Conservation (phyloP, 2,888 invertebrate genomes). For the Acheta domesticus region DNA sequence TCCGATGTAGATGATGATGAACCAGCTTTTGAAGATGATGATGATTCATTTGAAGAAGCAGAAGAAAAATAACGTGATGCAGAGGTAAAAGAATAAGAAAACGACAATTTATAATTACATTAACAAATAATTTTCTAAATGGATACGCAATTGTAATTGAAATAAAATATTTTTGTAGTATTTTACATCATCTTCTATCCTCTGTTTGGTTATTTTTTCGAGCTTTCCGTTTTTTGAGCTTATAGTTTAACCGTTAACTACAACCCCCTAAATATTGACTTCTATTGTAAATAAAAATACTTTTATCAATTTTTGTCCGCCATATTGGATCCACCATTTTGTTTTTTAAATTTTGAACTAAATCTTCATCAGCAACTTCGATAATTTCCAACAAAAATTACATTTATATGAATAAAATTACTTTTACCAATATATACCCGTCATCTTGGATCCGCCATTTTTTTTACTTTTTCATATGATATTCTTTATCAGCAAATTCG, state of each 20-base stretch:
- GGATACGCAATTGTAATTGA: too few relatives aligned
- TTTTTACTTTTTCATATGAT: not conserved
- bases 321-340: too few relatives aligned
- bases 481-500: too few relatives aligned
- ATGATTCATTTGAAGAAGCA: not conserved
- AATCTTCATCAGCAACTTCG: not conserved
- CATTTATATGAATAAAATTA: not conserved
- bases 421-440: not conserved
- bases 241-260: too few relatives aligned
- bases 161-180: not conserved
- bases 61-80: not conserved
- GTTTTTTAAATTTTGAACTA: not conserved
- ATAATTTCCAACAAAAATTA: not conserved
- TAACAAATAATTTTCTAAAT: too few relatives aligned
- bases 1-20: not conserved
- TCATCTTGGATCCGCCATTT: not conserved
- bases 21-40: not conserved
- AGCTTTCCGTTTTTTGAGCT: too few relatives aligned
- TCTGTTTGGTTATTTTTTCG: too few relatives aligned
- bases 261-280: too few relatives aligned
- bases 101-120: not conserved
- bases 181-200: not conserved
- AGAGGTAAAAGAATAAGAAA: not conserved
- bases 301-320: too few relatives aligned
- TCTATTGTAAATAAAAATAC: too few relatives aligned